Base-by-base conservation (phyloP, 2,888 invertebrate genomes). In the Falcaria lacertinaria region DNA sequence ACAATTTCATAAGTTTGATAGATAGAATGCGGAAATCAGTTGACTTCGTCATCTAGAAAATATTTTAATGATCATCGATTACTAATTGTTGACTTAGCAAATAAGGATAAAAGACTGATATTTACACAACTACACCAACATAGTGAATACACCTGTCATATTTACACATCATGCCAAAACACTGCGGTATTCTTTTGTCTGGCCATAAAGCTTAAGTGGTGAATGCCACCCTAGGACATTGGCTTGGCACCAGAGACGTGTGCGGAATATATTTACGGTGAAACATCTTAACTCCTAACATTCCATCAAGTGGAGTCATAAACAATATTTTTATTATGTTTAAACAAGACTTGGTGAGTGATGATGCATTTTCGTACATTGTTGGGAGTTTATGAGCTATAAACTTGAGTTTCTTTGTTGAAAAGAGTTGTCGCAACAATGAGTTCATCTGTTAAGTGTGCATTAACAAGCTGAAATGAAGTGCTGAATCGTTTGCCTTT, bases 201-300 rank as follows among this genome's bases (percentile, higher is more conserved):
- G 47, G 45, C 49, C 48, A 45, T 64, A 56, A 58, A 53, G 46
- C 41, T 43, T 41, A 25, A 42, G 44, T 40, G 45, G 55, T 54
- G 58, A 50, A 46, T 47, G 58, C 62, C 61, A 59, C 41, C 3
- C 11, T 39, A 39, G 39, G 43, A 34, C 45, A 48, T 45, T 49
- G 33, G 33, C 45, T 28, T 7, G 28, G 3, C 44, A 44, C 41
- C 33, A 4, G 22, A 33, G 41, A 64, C 75, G 75, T 71, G 78
- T 39, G 28, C 39, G 25, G 76, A 66, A 78, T 78, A 64, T 44
- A 64, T 71, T 69, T 60, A 48, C 45, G 44, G 50, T 59, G 51
- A 39, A 52, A 45, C 50, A 53, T 60, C 59, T 46, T 22, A 40
- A 57, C 54, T 58, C 48, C 43, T 40, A 46, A 56, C 50, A 61